Evolutionary conservation across 2,888 invertebrate genomes (phyloP).

Genomic region (Plusia festucae): DNA sequence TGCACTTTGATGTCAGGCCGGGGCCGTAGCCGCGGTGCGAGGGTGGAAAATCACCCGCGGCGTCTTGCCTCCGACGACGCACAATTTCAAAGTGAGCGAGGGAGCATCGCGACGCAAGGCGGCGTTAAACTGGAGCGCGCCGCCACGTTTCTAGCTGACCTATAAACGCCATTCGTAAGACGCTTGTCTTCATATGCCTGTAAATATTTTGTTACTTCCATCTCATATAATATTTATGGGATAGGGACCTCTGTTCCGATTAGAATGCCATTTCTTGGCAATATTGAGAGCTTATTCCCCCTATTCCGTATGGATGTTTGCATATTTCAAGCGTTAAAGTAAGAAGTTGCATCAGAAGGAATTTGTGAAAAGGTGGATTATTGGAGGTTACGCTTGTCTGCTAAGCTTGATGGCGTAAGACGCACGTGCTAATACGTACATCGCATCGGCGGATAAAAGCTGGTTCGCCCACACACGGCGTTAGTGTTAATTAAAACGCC

Average conservation of each 20-base stretch:
- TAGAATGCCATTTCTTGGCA: constrained; percentile 83
- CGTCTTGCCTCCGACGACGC: constrained; percentile 68
- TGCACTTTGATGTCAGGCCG: constrained; percentile 83
- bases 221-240: constrained; percentile 84
- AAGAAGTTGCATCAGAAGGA: constrained; percentile 67
- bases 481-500: constrained; percentile 72
- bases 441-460: constrained; percentile 47
- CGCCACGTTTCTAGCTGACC: constrained; percentile 77
- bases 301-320: constrained; percentile 75
- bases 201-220: constrained; percentile 77
- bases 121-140: constrained; percentile 73
- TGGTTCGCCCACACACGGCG: constrained; percentile 70
- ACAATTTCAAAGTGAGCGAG: constrained; percentile 66
- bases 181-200: constrained; percentile 65
- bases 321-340: constrained; percentile 74
- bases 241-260: constrained; percentile 76
- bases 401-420: constrained; percentile 31
- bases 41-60: constrained; percentile 80
- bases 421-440: constrained; percentile 51
- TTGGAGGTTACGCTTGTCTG: constrained; percentile 38
- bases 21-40: constrained; percentile 58
- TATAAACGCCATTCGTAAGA: constrained; percentile 71
- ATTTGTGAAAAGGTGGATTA: constrained; percentile 66
- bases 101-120: constrained; percentile 72
- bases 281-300: constrained; percentile 73